phyloP scores from a whole-genome alignment of 1,140 invertebrate genomes.

The Subanguina moxae region DNA sequence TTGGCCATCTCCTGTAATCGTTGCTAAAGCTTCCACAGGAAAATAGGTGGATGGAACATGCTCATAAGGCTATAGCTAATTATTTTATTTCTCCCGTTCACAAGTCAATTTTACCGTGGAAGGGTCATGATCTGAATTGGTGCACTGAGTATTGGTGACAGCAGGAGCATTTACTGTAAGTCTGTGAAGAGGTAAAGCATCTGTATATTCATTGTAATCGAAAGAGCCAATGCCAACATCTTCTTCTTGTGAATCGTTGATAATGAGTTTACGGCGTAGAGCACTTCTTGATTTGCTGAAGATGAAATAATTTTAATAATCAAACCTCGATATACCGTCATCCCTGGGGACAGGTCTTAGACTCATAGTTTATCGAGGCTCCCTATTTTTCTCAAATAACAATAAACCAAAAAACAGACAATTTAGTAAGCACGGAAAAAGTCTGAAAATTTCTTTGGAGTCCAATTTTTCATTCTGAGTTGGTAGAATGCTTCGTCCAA shows the following conservation, averaged over 20 bases:
- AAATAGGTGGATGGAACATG: constrained; percentile 58
- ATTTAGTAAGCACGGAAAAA: no score
- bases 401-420: no score
- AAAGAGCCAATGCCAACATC: constrained; percentile 58
- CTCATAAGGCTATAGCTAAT: constrained; percentile 33
- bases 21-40: constrained; percentile 57
- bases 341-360: no score
- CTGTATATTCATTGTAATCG: constrained; percentile 55
- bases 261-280: constrained; percentile 18
- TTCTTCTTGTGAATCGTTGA: constrained; percentile 49
- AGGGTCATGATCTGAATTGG: neutral
- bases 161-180: constrained; percentile 10
- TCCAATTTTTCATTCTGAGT: no score
- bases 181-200: constrained; percentile 52
- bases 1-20: constrained; percentile 58
- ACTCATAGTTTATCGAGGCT: no score
- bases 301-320: no score
- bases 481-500: no score
- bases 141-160: neutral
- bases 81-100: neutral
- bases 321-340: no score
- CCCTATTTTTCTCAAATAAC: no score
- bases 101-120: no score
- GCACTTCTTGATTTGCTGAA: no score
- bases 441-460: no score